Conservation (phyloP, 2,888 invertebrate genomes). For the Corbicula japonica region DNA sequence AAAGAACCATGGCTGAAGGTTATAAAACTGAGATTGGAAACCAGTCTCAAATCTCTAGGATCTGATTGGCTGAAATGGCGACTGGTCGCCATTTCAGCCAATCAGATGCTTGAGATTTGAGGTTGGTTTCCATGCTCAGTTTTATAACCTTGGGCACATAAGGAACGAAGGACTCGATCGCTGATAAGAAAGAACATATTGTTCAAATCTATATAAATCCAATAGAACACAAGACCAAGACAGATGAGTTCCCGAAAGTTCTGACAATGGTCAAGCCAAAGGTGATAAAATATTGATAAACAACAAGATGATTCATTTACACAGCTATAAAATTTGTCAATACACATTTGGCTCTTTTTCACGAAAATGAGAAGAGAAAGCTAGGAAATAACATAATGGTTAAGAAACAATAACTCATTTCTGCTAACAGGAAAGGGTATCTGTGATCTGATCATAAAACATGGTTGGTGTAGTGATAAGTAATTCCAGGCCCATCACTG, state of each 20-base stretch:
- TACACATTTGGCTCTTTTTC: slow-evolving; percentile 8
- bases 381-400: not conserved
- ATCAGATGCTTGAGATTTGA: no score
- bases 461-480: slow-evolving; percentile 24
- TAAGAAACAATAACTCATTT: slow-evolving; percentile 32
- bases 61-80: no score
- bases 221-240: no score
- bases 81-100: no score
- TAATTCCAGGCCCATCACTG: slow-evolving; percentile 9
- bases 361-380: slow-evolving; percentile 20
- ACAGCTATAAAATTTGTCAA: slow-evolving; percentile 17
- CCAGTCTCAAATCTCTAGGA: no score
- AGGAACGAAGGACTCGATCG: no score
- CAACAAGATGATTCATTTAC: slow-evolving; percentile 6
- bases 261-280: not conserved
- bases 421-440: slow-evolving; percentile 16
- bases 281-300: slow-evolving; percentile 28
- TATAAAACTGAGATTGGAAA: no score
- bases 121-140: no score
- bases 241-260: slow-evolving; percentile 17
- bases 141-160: no score
- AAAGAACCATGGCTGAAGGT: no score
- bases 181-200: no score
- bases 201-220: no score
- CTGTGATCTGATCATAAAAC: slow-evolving; percentile 16